Evolutionary conservation across 2,888 invertebrate species (phyloP), one percentile per base, ranked within the genome.

Genomic region (Mystacides longicornis): DNA sequence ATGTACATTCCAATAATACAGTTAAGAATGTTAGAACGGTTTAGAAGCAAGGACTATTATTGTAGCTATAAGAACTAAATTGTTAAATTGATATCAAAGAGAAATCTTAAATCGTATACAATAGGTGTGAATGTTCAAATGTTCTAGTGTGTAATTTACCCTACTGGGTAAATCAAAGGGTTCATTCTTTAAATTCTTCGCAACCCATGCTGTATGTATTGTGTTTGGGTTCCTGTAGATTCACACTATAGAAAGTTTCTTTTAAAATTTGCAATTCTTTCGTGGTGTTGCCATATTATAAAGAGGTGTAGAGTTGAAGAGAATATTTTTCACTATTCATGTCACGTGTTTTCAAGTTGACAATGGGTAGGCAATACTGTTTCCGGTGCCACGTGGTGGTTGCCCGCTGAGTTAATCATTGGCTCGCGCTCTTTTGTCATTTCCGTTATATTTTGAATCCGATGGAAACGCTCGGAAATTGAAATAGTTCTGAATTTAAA

Each of bases 341-440:
- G 51, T 56, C 53, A 53, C 56, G 56, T 53, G 56, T 43, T 53
- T 33, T 23, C 19, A 4, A 27, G 43, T 19, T 33, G 3, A 56
- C 49, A 53, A 53, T 50, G 37, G 37, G 14, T 37, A 37, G 3
- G 14, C 3, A 14, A 14, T 14, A n/a, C 49, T 45, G 43, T 42
- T 43, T 52, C 33, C 45, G 52, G 31, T 52, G 52, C 43, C 42
- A 53, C 52, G 58, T 52, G 55, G 49, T 46, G 51, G 45, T 51
- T 22, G 52, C 59, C 59, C 50, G 59, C 52, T 43, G 59, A 27
- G 54, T 19, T 59, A 59, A 59, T 54, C 51, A 56, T 48, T 48
- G 56, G 54, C 59, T 56, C 59, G 55, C 56, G 58, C 52, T 54
- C 52, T 42, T 51, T 19, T n/a, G n/a, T n/a, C n/a, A 27, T 45